Evolutionary conservation across 2,113 vertebrate species (phyloP).

Genomic region (Crotalus viridis): DNA sequence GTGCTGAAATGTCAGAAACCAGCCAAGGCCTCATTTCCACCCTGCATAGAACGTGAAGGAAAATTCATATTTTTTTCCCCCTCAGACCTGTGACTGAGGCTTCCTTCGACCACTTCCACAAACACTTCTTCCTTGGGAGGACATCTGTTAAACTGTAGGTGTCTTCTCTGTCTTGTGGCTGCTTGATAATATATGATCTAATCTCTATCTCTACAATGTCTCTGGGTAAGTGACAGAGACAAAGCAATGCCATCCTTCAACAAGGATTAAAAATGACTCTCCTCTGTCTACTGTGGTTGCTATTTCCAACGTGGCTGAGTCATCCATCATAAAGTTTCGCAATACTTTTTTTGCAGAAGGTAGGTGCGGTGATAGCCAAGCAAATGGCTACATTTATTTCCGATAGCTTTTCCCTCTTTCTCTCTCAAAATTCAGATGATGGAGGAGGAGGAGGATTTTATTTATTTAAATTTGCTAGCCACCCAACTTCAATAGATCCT

Average conservation of each 20-base stretch:
- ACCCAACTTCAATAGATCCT: not conserved
- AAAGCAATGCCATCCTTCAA: conserved; percentile 60
- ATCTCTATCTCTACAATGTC: conserved; percentile 64
- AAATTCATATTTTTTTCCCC: conserved; percentile 2
- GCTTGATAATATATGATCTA: conserved; percentile 75
- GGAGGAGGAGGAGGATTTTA: not conserved
- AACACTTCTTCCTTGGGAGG: conserved; percentile 71
- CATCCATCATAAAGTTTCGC: conserved; percentile 30
- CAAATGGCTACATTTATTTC: not conserved
- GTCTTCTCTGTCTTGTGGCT: conserved; percentile 65
- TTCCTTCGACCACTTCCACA: conserved; percentile 15
- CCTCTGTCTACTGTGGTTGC: conserved; percentile 10
- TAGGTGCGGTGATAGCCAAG: not conserved
- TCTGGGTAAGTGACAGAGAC: conserved; percentile 68
- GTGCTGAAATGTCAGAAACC: not conserved
- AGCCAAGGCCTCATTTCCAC: not conserved
- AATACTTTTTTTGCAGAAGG: not conserved
- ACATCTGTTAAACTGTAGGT: conserved; percentile 76
- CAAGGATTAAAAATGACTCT: conserved; percentile 46
- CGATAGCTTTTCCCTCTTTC: not conserved
- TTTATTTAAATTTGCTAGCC: not conserved
- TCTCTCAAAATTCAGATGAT: not conserved
- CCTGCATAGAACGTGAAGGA: not conserved
- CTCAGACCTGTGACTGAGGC: not conserved
- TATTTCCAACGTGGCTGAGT: not conserved